Evolutionary conservation across 2,797 vertebrate species (phyloP).

Genomic region (Channa striata): DNA sequence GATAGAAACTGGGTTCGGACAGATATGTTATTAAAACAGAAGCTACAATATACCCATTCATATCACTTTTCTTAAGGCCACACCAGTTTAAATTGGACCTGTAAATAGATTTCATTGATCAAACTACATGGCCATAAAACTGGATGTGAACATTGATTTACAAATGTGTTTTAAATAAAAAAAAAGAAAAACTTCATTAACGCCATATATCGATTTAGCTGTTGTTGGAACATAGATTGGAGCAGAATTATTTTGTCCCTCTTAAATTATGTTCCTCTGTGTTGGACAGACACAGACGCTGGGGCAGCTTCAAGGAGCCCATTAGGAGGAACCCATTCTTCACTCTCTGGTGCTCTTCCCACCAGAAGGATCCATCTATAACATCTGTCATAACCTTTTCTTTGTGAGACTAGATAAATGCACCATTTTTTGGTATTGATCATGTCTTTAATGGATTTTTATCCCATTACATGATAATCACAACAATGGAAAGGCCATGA

Average conservation of each 20-base stretch:
- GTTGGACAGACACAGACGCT: constrained; percentile 52
- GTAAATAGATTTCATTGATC: too few species aligned
- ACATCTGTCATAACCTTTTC: constrained; percentile 40
- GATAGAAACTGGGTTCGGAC: too few species aligned
- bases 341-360: constrained; percentile 30
- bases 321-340: constrained; percentile 87
- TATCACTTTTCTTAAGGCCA: too few species aligned
- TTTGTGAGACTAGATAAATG: constrained; percentile 57
- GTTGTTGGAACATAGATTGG: constrained; percentile 8
- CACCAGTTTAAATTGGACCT: too few species aligned
- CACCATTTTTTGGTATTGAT: constrained; percentile 40
- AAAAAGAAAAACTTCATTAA: background rate
- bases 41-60: too few species aligned
- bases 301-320: constrained; percentile 87
- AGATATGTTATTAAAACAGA: too few species aligned
- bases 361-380: constrained; percentile 45
- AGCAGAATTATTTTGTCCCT: constrained; percentile 24
- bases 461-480: constrained; percentile 41
- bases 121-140: too few species aligned
- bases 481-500: constrained; percentile 30
- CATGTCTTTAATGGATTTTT: constrained; percentile 38
- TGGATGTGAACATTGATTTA: constrained; percentile 5
- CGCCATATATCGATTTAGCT: constrained; percentile 5
- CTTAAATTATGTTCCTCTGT: constrained; percentile 19
- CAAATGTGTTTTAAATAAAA: constrained; percentile 7